These are phyloP conservation scores for Lottia scabra DNA, from an alignment of 2,888 invertebrate genomes.

Conservation along the genomic window DNA sequence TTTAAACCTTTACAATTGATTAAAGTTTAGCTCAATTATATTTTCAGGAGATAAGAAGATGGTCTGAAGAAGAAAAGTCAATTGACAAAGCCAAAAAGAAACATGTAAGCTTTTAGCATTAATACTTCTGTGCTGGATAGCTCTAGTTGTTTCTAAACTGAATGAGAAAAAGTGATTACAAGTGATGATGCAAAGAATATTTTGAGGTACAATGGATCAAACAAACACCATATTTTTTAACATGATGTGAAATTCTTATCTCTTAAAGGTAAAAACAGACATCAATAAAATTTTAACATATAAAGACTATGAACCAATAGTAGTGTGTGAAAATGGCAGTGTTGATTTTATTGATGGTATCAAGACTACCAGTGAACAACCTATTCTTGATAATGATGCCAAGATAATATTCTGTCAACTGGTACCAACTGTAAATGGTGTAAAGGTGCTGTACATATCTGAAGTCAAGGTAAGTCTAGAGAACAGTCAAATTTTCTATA, in stretches of 20 bases:
- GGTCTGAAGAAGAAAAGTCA: constrained; percentile 19
- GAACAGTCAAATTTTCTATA: too few species aligned
- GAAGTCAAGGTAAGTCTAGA: background rate
- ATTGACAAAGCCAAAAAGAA: constrained; percentile 29
- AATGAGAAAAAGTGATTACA: too few species aligned
- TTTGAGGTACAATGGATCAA: too few species aligned
- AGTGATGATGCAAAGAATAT: too few species aligned
- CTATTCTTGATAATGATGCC: constrained; percentile 7
- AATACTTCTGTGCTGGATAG: too few species aligned
- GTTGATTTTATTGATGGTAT: constrained; percentile 13
- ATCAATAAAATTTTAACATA: constrained; percentile 21
- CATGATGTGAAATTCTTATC: background rate
- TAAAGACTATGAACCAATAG: constrained; percentile 8
- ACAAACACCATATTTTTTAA: background rate
- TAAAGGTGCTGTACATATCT: constrained; percentile 10
- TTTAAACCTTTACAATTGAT: too few species aligned
- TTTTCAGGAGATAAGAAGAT: constrained; percentile 24
- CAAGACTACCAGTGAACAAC: background rate
- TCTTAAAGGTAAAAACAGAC: constrained; percentile 9
- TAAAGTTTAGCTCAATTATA: background rate
- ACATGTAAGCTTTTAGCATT: constrained; percentile 19
- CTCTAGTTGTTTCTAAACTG: too few species aligned
- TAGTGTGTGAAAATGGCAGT: constrained; percentile 23
- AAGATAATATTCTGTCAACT: constrained; percentile 12
- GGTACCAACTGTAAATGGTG: background rate